Evolutionary conservation across 2,113 vertebrate species (phyloP).

Genomic region (Malurus melanocephalus): DNA sequence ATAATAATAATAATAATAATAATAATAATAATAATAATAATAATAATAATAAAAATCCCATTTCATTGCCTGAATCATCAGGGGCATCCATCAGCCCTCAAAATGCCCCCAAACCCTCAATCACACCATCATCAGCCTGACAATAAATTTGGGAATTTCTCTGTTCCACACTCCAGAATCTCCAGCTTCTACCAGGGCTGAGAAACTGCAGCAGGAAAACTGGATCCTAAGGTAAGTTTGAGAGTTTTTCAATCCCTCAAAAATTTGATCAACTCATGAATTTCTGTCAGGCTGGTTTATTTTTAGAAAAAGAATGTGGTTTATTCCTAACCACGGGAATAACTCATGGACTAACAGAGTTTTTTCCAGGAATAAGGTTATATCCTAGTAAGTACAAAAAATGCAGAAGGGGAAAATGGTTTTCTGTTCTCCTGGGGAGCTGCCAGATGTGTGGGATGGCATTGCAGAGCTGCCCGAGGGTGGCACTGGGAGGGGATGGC

Average conservation of each 20-base stretch:
- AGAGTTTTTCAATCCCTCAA: neutral
- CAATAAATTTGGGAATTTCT: constrained; percentile 32
- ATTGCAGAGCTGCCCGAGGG: neutral
- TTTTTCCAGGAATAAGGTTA: neutral
- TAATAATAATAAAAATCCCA: neutral
- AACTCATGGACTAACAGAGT: neutral
- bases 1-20: too few species aligned
- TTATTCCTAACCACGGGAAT: neutral
- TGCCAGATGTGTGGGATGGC: neutral
- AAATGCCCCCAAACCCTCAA: constrained; percentile 14
- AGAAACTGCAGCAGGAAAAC: neutral
- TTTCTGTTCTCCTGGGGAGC: neutral
- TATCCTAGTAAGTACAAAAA: neutral
- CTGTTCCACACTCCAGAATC: neutral
- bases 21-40: too few species aligned
- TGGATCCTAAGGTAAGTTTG: neutral
- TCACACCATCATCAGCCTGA: neutral
- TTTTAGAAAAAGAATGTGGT: neutral
- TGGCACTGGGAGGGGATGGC: neutral
- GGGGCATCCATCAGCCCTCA: constrained; percentile 49
- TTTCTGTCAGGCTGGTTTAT: neutral
- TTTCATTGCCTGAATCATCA: constrained; percentile 41
- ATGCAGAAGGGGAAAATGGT: neutral
- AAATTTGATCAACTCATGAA: neutral
- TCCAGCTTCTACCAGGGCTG: neutral